Evolutionary conservation across 2,888 invertebrate genomes (phyloP).

Genomic region (Drosophila longiperda): DNA sequence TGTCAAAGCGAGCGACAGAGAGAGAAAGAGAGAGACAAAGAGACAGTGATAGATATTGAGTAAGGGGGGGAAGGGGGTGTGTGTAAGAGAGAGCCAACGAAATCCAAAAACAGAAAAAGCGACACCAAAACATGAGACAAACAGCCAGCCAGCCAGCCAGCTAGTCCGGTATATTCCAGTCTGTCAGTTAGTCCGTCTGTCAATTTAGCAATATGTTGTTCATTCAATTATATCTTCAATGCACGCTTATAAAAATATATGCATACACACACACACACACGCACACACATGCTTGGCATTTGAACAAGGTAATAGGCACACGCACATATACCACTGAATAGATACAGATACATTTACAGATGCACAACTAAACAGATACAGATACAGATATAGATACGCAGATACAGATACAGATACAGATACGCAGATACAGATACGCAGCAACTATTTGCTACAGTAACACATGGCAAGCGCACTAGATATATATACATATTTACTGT

Average conservation of each 20-base stretch:
- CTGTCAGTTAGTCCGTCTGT: constrained; percentile 5
- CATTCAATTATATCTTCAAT: constrained; percentile 49
- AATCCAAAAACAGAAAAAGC: constrained; percentile 12
- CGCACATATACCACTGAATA: constrained; percentile 6
- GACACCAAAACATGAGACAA: constrained; percentile 3
- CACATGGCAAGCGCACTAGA: constrained; percentile 24
- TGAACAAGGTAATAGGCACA: constrained; percentile 27
- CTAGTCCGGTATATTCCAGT: constrained; percentile 22
- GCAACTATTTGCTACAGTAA: constrained; percentile 24
- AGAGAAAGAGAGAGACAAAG: neutral
- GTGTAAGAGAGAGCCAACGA: neutral
- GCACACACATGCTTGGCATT: neutral
- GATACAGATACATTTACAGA: constrained; percentile 20
- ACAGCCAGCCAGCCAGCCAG: constrained; percentile 1
- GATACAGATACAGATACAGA: constrained; percentile 34
- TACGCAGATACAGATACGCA: constrained; percentile 8
- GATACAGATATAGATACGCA: constrained; percentile 11
- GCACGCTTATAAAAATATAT: constrained; percentile 43
- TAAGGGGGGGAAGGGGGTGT: neutral
- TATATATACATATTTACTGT: neutral
- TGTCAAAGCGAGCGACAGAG: constrained; percentile 5
- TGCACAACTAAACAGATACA: neutral
- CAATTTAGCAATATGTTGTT: constrained; percentile 33
- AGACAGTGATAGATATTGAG: neutral
- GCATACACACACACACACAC: constrained; percentile 3